These are phyloP conservation scores for Petrocephalus zakoni DNA, from an alignment of 2,113 vertebrate genomes.

Conservation along the genomic window DNA sequence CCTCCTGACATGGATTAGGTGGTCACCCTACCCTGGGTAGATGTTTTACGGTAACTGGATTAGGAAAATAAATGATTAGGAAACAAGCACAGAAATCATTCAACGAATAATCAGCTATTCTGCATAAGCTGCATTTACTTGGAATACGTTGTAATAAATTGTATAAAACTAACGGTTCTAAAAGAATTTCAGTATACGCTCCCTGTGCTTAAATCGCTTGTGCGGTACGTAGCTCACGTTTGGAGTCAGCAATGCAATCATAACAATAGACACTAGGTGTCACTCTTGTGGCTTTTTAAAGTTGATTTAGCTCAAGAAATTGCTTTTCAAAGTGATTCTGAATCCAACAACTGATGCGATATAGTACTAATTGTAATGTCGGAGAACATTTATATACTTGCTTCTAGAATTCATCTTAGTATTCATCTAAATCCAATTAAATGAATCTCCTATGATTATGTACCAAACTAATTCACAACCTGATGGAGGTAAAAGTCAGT, in stretches of 20 bases:
- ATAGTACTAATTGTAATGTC: constrained; percentile 20
- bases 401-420: background rate
- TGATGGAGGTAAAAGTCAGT: background rate
- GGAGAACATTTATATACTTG: background rate
- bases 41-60: background rate
- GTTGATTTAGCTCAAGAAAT: background rate
- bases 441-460: background rate
- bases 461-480: constrained; percentile 1
- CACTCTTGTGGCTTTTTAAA: constrained; percentile 69
- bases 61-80: background rate
- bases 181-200: background rate
- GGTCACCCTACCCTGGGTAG: background rate
- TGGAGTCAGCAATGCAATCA: background rate
- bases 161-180: background rate
- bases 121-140: background rate
- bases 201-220: background rate
- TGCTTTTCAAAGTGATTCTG: background rate
- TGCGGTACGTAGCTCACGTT: no score
- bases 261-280: constrained; percentile 63
- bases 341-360: constrained; percentile 24
- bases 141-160: background rate
- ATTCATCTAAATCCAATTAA: background rate
- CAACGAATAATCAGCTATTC: background rate
- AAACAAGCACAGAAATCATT: background rate
- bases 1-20: no score